Evolutionary conservation across 2,888 invertebrate genomes (phyloP), one percentile per base, ranked within the genome.

Genomic region (Tipula unca): DNA sequence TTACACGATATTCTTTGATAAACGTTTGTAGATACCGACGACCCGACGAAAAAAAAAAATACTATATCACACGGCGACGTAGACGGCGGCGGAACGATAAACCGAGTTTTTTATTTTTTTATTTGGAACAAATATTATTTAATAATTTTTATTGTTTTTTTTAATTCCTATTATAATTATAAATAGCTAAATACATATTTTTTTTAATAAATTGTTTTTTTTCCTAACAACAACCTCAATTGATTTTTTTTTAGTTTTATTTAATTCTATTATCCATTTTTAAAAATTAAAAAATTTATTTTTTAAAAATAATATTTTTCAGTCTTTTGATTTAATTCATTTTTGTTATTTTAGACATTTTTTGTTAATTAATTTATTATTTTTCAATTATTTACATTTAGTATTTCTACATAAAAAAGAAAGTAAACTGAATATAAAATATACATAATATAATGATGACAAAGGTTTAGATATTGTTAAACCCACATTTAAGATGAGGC

Each of bases 91-190:
- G 83, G 83, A 32, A 83, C 83, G 83, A 35, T 32, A 32, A 32
- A 83, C 83, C 83, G 83, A 83, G 48, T 83, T 32, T 83, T 69
- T 69, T 8, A 25, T 69, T 83, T 83, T 83, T 29, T 83, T 32
- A 32, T 83, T 83, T 36, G 84, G 84, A 84, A 84, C 84, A 84
- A 84, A 84, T 84, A 84, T 17, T 84, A 39, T 84, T 84, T 84
- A 84, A 39, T 36, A 39, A 39, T 20, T 84, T 36, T 82, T 82
- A 10, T 3, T 82, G 25, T 82, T 35, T 36, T 36, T 17, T 36
- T 84, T 84, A 39, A 36, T 84, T 84, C 13, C 69, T 69, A 69
- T 69, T 69, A 69, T 69, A 69, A 69, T 69, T 69, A 69, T 69
- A 69, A 69, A 69, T 69, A 69, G 69, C 69, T 69, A 69, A 69